Base-by-base conservation (phyloP, 37 sponge, comb jelly and placozoan species). In the Spongia lamella region DNA sequence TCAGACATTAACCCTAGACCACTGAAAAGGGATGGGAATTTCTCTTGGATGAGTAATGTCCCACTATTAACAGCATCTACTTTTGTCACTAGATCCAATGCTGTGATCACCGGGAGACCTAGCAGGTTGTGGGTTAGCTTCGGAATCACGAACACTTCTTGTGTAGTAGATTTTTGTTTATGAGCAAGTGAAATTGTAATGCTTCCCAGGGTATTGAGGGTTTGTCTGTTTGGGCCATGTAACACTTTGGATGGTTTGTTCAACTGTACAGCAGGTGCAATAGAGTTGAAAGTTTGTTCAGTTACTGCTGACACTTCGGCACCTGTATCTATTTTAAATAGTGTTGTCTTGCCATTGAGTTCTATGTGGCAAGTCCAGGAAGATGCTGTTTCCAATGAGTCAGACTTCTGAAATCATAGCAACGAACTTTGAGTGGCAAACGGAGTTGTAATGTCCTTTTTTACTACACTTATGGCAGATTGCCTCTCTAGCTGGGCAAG, bases 291-390 rank as follows among this genome's bases (percentile, higher is more conserved):
- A 17, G 37, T 30, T 31, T 52, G 19, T 27, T 79, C 69, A 13
- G 69, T 25, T 25, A 79, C 38, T 19, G 51, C 79, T 17, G 79
- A 56, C 26, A 79, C 79, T 36, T 79, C 68, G 24, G 68, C 79
- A 24, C 79, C 60, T 24, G 79, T 67, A 69, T 79, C 68, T 14
- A 79, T 63, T 36, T 79, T 79, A 37, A 79, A 79, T 37, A n/a
- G n/a, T 51, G 21, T 32, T 11, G 7, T 49, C 60, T 75, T 66
- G 40, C 1, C 21, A 40, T 36, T 35, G 67, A 5, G 36, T 36
- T 1, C 0, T 30, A n/a, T n/a, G 20, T 66, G 67, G 1, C 36
- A 24, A 63, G 64, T n/a, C n/a, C n/a, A n/a, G n/a, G n/a, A n/a
- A n/a, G n/a, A n/a, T n/a, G n/a, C n/a, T n/a, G n/a, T n/a, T n/a